These are phyloP conservation scores for Antheraea pernyi DNA, from an alignment of 1,140 invertebrate species.

Conservation along the genomic window DNA sequence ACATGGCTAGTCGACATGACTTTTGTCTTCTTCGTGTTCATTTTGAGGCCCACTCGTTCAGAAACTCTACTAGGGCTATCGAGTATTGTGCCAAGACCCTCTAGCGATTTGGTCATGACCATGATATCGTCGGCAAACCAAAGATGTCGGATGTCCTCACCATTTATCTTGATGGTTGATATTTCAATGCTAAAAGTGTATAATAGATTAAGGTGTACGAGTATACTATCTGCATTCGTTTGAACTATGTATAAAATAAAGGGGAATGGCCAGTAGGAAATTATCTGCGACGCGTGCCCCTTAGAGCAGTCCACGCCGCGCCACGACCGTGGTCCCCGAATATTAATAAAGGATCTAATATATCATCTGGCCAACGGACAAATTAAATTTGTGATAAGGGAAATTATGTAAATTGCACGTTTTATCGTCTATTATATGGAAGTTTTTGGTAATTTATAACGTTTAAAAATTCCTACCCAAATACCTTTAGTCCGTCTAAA, in stretches of 20 bases:
- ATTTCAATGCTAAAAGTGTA: background rate
- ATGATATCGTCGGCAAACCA: no score
- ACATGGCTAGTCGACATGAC: no score
- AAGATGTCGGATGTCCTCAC: no score
- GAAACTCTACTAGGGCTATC: no score
- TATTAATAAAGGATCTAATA: slow-evolving; percentile 14
- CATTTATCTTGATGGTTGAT: no score
- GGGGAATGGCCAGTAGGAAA: slow-evolving; percentile 9
- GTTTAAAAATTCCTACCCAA: background rate
- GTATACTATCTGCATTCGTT: background rate
- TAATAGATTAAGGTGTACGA: background rate
- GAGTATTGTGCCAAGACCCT: no score
- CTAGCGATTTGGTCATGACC: no score
- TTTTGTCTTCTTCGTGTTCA: no score
- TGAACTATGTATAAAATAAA: slow-evolving; percentile 7
- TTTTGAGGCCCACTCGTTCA: no score
- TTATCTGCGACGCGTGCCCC: slow-evolving; percentile 9
- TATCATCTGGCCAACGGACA: slow-evolving; percentile 7
- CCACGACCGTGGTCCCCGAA: background rate
- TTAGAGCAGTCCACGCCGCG: background rate
- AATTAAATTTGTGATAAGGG: slow-evolving; percentile 5
- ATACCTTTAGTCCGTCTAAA: no score
- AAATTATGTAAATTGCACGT: slow-evolving; percentile 5
- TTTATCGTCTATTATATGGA: background rate
- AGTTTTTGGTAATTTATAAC: background rate